A percentile compares a stretch with the other conserved stretches of the same genome.
Evolutionary conservation across 1,140 invertebrate species (phyloP).

Genomic region (Hyphantria cunea): DNA sequence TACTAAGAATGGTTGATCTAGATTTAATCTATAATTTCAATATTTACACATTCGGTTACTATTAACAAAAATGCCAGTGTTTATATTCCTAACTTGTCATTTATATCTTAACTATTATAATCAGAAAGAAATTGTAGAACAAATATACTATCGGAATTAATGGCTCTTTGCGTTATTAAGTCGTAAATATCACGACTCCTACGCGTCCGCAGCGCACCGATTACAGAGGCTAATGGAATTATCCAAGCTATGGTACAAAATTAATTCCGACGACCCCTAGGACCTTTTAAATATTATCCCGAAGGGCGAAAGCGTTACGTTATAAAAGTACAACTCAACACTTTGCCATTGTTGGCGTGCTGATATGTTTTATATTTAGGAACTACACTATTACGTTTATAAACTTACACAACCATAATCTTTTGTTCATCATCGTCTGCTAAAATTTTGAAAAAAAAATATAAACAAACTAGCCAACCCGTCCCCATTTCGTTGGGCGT

Average conservation of each 20-base stretch:
- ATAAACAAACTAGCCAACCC: too few species aligned
- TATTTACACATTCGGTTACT: too few species aligned
- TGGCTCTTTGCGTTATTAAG: constrained; percentile 46
- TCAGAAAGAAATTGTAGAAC: constrained; percentile 18
- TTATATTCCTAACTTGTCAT: constrained; percentile 40
- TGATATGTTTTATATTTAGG: constrained; percentile 10
- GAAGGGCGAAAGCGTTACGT: constrained; percentile 34
- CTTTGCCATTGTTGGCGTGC: constrained; percentile 4
- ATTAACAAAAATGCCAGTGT: constrained; percentile 45
- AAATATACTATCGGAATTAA: constrained; percentile 38
- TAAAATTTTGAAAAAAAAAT: too few species aligned
- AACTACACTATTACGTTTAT: too few species aligned
- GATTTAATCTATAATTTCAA: too few species aligned
- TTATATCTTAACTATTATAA: neutral
- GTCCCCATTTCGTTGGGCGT: too few species aligned
- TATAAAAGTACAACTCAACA: constrained; percentile 33
- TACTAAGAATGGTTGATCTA: too few species aligned
- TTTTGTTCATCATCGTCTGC: too few species aligned
- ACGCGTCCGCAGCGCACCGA: constrained; percentile 28
- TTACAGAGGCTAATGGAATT: constrained; percentile 54
- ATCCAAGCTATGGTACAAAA: constrained; percentile 53
- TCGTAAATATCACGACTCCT: constrained; percentile 49
- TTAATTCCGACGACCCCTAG: constrained; percentile 48
- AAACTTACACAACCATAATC: too few species aligned
- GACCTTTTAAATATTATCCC: constrained; percentile 45